phyloP scores from a whole-genome alignment of 2,113 vertebrate genomes.

The Tragelaphus strepsiceros region DNA sequence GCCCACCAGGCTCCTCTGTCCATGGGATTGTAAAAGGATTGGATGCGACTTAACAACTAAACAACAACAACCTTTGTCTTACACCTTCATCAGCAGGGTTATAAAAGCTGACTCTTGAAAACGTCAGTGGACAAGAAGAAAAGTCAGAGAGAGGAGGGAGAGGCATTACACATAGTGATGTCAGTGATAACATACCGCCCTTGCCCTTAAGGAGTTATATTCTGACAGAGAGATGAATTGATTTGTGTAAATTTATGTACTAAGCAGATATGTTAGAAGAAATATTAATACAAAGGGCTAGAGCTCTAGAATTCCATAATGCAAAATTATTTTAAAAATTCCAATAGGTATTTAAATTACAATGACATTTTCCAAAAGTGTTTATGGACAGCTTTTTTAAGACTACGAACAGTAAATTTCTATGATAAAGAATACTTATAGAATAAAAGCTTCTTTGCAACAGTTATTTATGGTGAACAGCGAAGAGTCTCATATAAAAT shows the following conservation, averaged over 20 bases:
- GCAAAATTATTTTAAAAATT: background rate
- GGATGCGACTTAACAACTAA: background rate
- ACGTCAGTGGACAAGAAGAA: background rate
- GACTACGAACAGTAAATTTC: background rate
- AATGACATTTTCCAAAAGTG: background rate
- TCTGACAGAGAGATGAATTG: background rate
- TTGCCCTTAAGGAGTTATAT: background rate
- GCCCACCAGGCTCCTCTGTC: background rate
- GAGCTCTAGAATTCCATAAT: background rate
- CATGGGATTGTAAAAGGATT: background rate
- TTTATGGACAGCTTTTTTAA: background rate
- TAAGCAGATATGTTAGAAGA: background rate
- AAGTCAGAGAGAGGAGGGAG: background rate
- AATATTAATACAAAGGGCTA: background rate
- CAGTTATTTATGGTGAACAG: background rate
- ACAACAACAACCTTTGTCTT: background rate
- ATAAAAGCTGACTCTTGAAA: background rate
- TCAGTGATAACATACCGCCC: background rate
- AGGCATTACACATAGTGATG: background rate
- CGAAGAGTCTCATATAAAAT: background rate
- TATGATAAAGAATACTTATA: background rate
- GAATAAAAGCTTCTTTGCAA: background rate
- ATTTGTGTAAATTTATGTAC: background rate
- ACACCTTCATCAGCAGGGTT: background rate
- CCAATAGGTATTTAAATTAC: background rate